Evolutionary conservation across 2,888 invertebrate genomes (phyloP).

Genomic region (Toxonevra muliebris): DNA sequence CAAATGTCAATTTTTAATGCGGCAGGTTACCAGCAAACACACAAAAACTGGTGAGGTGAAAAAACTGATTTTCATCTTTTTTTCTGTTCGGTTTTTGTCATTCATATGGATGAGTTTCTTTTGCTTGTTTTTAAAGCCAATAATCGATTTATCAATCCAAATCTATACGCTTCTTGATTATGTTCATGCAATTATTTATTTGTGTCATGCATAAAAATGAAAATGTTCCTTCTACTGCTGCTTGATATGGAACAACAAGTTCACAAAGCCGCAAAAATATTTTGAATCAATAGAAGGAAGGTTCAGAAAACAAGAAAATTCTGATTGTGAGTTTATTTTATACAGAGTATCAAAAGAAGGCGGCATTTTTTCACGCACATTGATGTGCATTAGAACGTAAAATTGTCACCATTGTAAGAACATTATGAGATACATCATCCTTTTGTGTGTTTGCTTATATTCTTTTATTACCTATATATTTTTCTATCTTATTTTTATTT

Average conservation of each 20-base stretch:
- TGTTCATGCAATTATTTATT: constrained; percentile 35
- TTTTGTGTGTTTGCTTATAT: no score
- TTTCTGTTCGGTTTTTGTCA: neutral
- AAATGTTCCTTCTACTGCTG: no score
- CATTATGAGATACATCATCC: no score
- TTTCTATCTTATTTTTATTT: no score
- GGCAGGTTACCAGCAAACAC: neutral
- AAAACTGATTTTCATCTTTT: no score
- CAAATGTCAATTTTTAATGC: constrained; percentile 9
- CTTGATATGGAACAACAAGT: constrained; percentile 33
- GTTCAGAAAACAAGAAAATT: neutral
- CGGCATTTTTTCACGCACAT: constrained; percentile 49
- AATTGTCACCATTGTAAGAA: constrained; percentile 55
- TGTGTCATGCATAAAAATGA: constrained; percentile 27
- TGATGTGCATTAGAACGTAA: constrained; percentile 59
- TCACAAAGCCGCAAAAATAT: constrained; percentile 23
- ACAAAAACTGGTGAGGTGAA: neutral
- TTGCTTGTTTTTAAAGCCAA: constrained; percentile 50
- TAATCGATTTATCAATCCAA: constrained; percentile 56
- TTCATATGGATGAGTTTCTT: constrained; percentile 29
- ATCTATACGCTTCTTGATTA: constrained; percentile 12
- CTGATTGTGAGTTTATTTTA: no score
- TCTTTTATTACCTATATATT: no score
- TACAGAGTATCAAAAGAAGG: constrained; percentile 43
- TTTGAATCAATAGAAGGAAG: neutral